A percentile compares a stretch with the other conserved stretches of the same genome.
These are phyloP conservation scores for Mus minutoides DNA, from an alignment of 2,797 vertebrate genomes.

Conservation along the genomic window DNA sequence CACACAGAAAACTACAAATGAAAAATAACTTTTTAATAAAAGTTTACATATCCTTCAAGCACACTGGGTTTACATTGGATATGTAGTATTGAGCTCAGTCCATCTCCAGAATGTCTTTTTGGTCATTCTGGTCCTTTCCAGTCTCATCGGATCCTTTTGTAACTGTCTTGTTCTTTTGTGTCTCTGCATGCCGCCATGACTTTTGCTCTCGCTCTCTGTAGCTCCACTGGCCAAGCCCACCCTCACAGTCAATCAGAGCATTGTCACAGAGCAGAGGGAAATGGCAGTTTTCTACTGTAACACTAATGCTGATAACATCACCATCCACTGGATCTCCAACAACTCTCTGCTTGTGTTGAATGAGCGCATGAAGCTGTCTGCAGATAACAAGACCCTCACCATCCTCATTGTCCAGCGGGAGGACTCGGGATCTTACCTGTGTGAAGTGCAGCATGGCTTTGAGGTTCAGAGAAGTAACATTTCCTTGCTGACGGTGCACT, in stretches of 20 bases:
- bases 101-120: not conserved
- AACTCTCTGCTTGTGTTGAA: not conserved
- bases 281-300: not conserved
- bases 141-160: not conserved
- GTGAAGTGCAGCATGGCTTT: not conserved
- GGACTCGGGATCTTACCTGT: conserved; percentile 52
- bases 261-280: not conserved
- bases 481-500: conserved; percentile 4
- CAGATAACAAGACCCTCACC: not conserved
- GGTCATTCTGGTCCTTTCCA: not conserved
- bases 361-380: not conserved
- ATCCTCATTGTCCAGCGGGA: not conserved
- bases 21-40: not conserved
- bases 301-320: not conserved
- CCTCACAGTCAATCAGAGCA: not conserved
- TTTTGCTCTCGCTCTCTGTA: not conserved
- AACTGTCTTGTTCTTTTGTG: not conserved
- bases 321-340: conserved; percentile 30
- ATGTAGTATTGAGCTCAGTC: not conserved
- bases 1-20: not conserved
- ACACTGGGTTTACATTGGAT: not conserved
- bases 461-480: not conserved
- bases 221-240: not conserved
- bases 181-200: not conserved
- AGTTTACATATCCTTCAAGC: not conserved